Evolutionary conservation across 2,113 vertebrate genomes (phyloP), one percentile per base, ranked within the genome.

Genomic region (Entomyzon cyanotis): DNA sequence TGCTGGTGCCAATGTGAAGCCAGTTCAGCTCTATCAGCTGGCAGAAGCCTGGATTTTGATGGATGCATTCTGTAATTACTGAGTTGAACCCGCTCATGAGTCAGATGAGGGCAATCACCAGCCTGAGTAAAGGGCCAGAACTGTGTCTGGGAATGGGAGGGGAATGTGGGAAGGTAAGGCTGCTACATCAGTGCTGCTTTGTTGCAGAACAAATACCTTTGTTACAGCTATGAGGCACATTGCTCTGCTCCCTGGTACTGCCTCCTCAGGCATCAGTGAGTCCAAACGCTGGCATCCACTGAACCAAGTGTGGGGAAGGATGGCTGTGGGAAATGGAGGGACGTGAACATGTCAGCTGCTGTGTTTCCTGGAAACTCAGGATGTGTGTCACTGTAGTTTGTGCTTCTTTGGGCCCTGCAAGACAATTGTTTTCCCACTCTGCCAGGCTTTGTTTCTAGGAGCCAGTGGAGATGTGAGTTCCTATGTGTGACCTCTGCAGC

Each of bases 41-140:
- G 35, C 27, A 56, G 60, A 73, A 76, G 44, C 17, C 76, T n/a
- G 22, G 25, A n/a, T 62, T 71, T 80, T 73, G 41, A 35, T 47
- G 41, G 12, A 27, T 33, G 11, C 4, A 3, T 76, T 71, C 53
- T 68, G 49, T 69, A 69, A 55, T 46, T 30, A 47, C 24, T 30
- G 77, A 80, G 17, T 20, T 63, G 58, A 71, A 59, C 23, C 17
- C 47, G 42, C 58, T 77, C 0, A 0, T 0, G 3, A 44, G n/a
- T 76, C 41, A 69, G 55, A 39, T 1, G 4, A 55, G 24, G 84
- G 44, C 33, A n/a, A 60, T 30, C 18, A 50, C 12, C 2, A 1
- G 30, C 1, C 0, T 31, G 15, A 85, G 35, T 35, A 27, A 68
- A 63, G 27, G 27, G 39, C 53, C 35, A 76, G 47, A 91, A n/a